Conservation (phyloP, 2,797 vertebrate genomes). For the Streptopelia turtur region DNA sequence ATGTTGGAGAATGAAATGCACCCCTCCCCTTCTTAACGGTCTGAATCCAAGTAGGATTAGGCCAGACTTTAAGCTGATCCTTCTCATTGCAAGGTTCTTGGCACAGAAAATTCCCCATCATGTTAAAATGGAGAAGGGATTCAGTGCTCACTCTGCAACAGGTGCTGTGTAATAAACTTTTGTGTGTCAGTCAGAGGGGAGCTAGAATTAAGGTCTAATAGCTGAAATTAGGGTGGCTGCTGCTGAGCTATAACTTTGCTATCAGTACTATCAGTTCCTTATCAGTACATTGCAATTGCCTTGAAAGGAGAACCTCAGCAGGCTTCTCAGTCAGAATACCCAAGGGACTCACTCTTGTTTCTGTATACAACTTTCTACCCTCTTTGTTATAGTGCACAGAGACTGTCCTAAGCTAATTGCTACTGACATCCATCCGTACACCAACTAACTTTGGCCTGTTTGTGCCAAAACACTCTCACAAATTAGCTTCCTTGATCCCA, state of each 20-base stretch:
- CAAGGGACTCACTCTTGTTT: neutral
- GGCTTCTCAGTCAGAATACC: neutral
- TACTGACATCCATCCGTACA: neutral
- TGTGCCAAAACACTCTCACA: neutral
- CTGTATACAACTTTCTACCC: neutral
- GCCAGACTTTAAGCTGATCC: constrained; percentile 74
- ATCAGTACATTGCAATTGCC: neutral
- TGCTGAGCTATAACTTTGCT: neutral
- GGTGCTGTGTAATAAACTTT: constrained; percentile 67
- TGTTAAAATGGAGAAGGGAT: constrained; percentile 73
- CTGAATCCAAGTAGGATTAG: constrained; percentile 75
- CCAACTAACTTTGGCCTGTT: neutral
- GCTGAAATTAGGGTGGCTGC: constrained; percentile 31
- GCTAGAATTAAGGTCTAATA: constrained; percentile 46
- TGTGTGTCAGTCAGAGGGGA: constrained; percentile 9
- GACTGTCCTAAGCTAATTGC: neutral
- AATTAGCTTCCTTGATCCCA: neutral
- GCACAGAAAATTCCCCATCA: constrained; percentile 74
- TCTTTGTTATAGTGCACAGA: neutral
- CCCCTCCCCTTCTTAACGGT: constrained; percentile 70
- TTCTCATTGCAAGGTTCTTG: constrained; percentile 73
- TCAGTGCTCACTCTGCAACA: constrained; percentile 70
- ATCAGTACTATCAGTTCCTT: neutral
- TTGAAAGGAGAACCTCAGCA: neutral
- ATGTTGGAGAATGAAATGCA: constrained; percentile 77